Base-by-base conservation (phyloP, 2,888 invertebrate species). In the Amblyteles armatorius region DNA sequence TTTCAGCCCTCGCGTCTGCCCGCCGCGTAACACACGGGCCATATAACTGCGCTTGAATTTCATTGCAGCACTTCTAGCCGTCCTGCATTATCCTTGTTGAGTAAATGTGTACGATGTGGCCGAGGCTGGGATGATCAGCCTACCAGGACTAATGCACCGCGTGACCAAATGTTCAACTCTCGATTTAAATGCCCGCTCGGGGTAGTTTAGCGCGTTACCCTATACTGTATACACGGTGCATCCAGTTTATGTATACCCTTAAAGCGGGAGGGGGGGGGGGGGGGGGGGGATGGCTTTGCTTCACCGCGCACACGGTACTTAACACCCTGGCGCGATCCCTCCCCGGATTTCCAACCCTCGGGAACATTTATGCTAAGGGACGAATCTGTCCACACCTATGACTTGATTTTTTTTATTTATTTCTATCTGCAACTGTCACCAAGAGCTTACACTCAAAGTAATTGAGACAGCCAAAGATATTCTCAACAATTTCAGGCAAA, bases 101-200 rank as follows among this genome's bases (percentile, higher is more conserved):
- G 67, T 65, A 76, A 73, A 55, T 40, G 52, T 65, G 44, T 67
- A 40, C 29, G 77, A 52, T 67, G 67, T 60, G 55, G 78, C 22
- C 67, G 13, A 69, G 78, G 52, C 52, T 63, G 82, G 83, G 79
- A 87, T 90, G 91, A 92, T 91, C 91, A 89, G 88, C 90, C 90
- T 92, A 90, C 90, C 92, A 92, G 90, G 91, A 89, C 92, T 92
- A 92, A 92, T 92, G 92, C 90, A 89, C 88, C 89, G 88, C 90
- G 87, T 82, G 90, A 90, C 92, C 92, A 92, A 92, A 92, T 92
- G 92, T 92, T 92, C 92, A 86, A 89, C 86, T 89, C 88, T 88
- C 87, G 90, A 92, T 92, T 92, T 91, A 90, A 92, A 92, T 91
- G 91, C 86, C 74, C 73, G 44, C 89, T 87, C 87, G 84, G 73